Base-by-base conservation (phyloP, 2,113 vertebrate genomes). In the Globicephala melas region DNA sequence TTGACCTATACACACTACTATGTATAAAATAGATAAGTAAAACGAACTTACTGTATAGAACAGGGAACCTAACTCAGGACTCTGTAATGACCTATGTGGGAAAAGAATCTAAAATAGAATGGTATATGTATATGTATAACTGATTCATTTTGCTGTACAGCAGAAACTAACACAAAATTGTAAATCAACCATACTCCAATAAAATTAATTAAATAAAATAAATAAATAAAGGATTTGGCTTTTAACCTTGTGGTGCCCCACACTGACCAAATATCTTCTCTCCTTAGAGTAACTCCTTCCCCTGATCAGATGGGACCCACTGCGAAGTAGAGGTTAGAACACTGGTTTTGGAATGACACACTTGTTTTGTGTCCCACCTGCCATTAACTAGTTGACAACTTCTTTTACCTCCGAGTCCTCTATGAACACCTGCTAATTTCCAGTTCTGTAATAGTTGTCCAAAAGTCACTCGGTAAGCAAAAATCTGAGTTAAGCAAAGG, bases 291-390 rank as follows among this genome's bases (percentile, higher is more conserved):
- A 33, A 7, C 3, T 17, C 62, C 38, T 55, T 8, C 15, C n/a
- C 8, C 2, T 9, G 6, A 23, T 71, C n/a, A n/a, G 18, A 38
- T 1, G 18, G 47, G 6, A 44, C 21, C 23, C 38, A 18, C 15
- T 62, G 12, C 17, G 7, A 6, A 0, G 3, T 1, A 23, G 50
- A 58, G 18, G 21, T 38, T 44, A 26, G 38, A 41, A 65, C 26
- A 31, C 11, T 23, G 65, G 53, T 60, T 55, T 53, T 36, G 31
- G 20, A 90, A 26, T 15, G 25, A 7, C 10, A 28, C 20, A 2
- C 14, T 14, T 70, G 44, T 47, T 55, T 71, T 88, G 15, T 15
- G 17, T 33, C 18, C 21, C 8, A 70, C n/a, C 4, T 83, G 26
- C 9, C 63, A 13, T 31, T 67, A 88, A 36, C 1, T 33, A 14